Percentiles rank a stretch among this genome's conserved stretches.
These are phyloP conservation scores for Halcyon smyrnensis DNA, from an alignment of 2,797 vertebrate genomes.

Conservation along the genomic window DNA sequence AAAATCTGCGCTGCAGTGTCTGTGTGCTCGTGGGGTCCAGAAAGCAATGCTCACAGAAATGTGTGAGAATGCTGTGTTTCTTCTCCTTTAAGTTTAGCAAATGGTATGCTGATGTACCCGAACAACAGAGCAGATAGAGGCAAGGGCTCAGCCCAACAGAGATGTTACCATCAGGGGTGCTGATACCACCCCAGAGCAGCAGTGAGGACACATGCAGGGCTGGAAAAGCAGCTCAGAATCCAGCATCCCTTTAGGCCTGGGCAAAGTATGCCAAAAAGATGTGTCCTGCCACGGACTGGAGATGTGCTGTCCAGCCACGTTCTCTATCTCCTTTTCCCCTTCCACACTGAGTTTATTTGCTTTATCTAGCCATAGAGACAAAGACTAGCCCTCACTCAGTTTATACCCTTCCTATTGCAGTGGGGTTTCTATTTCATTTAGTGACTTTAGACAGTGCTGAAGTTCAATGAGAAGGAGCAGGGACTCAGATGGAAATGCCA, in stretches of 20 bases:
- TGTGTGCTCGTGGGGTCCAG: not conserved
- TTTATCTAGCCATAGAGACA: not conserved
- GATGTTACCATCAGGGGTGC: not conserved
- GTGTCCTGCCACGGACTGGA: not conserved
- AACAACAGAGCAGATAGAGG: not conserved
- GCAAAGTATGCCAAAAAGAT: not conserved
- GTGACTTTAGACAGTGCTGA: slow-evolving; percentile 44
- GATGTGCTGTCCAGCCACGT: fast-evolving
- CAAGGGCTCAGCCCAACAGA: not conserved
- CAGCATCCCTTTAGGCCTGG: not conserved
- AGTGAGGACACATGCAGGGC: not conserved
- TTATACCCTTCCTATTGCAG: not conserved
- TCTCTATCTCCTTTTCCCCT: not conserved
- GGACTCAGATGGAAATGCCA: slow-evolving; percentile 45
- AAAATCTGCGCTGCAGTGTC: not conserved
- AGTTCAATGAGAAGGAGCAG: slow-evolving; percentile 48
- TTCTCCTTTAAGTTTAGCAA: not conserved
- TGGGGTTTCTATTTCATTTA: slow-evolving; percentile 21
- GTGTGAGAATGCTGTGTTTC: not conserved
- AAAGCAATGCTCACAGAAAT: fast-evolving
- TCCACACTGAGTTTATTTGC: not conserved
- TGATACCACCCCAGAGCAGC: fast-evolving
- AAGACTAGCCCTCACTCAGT: not conserved
- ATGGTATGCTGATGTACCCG: not conserved
- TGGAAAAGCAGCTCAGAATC: not conserved